Percentiles rank a stretch among this genome's conserved stretches.
phyloP scores from a whole-genome alignment of 1,140 invertebrate species.

The Oryctes rhinoceros region DNA sequence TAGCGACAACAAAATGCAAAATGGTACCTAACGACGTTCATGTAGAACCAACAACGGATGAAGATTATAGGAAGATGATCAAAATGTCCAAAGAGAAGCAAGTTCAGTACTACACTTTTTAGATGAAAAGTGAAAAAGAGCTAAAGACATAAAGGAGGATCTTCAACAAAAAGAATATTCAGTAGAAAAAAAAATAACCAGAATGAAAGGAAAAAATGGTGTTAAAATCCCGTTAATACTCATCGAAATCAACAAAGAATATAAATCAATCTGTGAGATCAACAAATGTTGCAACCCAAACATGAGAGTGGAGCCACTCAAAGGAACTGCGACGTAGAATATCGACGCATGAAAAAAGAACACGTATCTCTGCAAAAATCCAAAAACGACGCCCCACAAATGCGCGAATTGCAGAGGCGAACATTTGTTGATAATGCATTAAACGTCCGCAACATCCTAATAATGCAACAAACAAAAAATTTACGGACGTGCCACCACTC shows the following conservation, averaged over 20 bases:
- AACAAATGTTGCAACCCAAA: background rate
- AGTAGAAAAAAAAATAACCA: background rate
- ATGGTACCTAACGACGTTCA: background rate
- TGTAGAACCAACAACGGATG: background rate
- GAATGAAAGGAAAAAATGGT: background rate
- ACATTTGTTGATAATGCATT: no score
- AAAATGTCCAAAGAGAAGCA: no score
- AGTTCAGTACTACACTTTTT: background rate
- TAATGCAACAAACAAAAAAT: no score
- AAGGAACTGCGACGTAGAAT: constrained; percentile 20
- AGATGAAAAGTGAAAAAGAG: constrained; percentile 7
- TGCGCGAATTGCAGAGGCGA: constrained; percentile 42
- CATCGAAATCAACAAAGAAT: background rate
- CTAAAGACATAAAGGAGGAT: background rate
- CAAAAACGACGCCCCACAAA: constrained; percentile 49
- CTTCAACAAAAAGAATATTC: background rate
- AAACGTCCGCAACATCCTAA: no score
- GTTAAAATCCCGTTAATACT: background rate
- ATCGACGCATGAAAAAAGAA: background rate
- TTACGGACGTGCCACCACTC: no score
- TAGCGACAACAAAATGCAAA: background rate
- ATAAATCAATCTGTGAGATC: background rate
- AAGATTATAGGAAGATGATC: background rate
- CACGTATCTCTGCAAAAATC: constrained; percentile 53
- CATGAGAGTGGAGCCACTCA: background rate